These are phyloP conservation scores for Grammatotria lemairii DNA, from an alignment of 2,113 vertebrate genomes.

Conservation along the genomic window DNA sequence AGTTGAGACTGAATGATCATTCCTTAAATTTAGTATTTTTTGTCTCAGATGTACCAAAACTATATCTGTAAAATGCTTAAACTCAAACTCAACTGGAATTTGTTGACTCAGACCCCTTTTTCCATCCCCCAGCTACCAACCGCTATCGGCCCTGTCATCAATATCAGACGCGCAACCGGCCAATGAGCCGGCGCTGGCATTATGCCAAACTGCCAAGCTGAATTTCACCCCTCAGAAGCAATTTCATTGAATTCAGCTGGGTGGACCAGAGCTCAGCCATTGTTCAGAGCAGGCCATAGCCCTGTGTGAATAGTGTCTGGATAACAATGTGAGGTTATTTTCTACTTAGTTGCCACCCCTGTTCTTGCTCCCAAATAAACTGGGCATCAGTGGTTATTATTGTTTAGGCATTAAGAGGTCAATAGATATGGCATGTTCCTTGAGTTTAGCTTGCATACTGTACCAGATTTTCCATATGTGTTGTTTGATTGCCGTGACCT, in stretches of 20 bases:
- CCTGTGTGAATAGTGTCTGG: constrained; percentile 1
- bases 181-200: constrained; percentile 39
- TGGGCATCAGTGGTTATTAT: not conserved
- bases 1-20: not conserved
- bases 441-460: not conserved
- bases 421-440: not conserved
- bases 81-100: not conserved
- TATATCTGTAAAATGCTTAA: not conserved
- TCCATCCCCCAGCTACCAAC: constrained; percentile 14
- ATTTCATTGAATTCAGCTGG: constrained; percentile 43
- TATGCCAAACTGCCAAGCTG: constrained; percentile 47
- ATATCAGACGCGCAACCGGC: not conserved
- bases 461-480: not conserved
- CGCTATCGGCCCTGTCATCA: constrained; percentile 1
- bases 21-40: not conserved
- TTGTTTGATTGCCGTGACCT: not conserved
- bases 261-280: constrained; percentile 8
- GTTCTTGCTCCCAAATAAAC: not conserved
- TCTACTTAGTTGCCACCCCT: not conserved
- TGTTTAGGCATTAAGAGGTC: not conserved
- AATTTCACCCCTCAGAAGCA: constrained; percentile 46
- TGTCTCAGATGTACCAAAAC: not conserved
- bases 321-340: not conserved
- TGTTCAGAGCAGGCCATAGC: constrained; percentile 26
- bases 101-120: not conserved